A percentile compares a stretch with the other conserved stretches of the same genome.
Evolutionary conservation across 1,140 invertebrate genomes (phyloP).

Genomic region (Magallana ariakensis): DNA sequence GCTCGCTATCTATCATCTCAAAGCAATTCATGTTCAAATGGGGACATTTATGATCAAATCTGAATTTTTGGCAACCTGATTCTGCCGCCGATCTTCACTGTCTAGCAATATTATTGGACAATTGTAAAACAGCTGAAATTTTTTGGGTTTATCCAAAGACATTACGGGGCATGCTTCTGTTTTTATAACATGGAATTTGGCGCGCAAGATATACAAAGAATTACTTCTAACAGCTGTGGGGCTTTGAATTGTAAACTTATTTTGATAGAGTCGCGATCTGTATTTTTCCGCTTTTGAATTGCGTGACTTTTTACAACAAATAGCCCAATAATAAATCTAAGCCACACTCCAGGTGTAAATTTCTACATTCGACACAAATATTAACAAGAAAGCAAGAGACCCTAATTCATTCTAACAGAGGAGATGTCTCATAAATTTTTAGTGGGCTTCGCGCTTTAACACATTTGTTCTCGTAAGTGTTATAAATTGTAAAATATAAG

Average conservation of each 20-base stretch:
- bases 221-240: neutral
- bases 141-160: constrained; percentile 11
- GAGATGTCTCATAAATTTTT: neutral
- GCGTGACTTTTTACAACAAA: neutral
- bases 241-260: neutral
- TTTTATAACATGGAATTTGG: neutral
- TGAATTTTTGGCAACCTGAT: neutral
- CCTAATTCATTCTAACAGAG: neutral
- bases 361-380: neutral
- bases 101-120: constrained; percentile 27
- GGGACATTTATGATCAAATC: constrained; percentile 14
- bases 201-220: neutral
- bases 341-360: neutral
- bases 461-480: neutral
- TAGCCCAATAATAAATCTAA: neutral
- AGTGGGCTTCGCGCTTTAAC: neutral
- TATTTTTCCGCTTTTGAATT: neutral
- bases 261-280: neutral
- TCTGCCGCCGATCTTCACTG: neutral
- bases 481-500: neutral
- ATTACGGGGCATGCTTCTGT: neutral
- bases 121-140: constrained; percentile 19
- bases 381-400: neutral
- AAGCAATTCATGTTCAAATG: neutral
- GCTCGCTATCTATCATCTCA: neutral